Conservation (phyloP, 2,113 vertebrate species). For the Climacteris rufus region DNA sequence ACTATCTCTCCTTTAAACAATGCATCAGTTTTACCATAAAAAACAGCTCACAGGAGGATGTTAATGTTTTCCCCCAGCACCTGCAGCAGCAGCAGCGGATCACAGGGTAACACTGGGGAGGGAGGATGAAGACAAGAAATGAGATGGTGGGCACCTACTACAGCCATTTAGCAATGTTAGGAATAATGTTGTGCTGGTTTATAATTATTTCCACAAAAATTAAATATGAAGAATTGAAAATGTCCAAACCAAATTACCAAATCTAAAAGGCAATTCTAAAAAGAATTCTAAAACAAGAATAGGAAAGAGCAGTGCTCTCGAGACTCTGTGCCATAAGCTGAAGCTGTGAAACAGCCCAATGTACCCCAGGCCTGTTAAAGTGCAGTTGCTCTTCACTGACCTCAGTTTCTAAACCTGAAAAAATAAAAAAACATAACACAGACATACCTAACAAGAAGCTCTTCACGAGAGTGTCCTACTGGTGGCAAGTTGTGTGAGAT, state of each 20-base stretch:
- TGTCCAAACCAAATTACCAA: not conserved
- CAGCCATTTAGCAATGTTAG: not conserved
- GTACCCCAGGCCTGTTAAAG: not conserved
- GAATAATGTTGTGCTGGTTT: not conserved
- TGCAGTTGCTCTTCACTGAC: not conserved
- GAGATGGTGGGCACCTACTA: not conserved
- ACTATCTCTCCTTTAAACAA: not conserved
- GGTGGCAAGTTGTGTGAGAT: not conserved
- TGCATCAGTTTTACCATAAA: not conserved
- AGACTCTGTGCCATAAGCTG: accelerated
- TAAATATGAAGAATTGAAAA: not conserved
- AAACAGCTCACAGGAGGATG: not conserved
- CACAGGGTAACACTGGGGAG: accelerated
- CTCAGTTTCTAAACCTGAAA: not conserved
- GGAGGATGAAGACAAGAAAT: not conserved
- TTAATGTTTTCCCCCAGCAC: not conserved
- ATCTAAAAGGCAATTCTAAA: not conserved
- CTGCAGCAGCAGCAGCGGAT: not conserved
- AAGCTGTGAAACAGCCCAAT: not conserved
- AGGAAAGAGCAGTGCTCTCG: not conserved
- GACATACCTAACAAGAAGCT: not conserved
- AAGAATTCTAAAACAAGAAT: too few relatives aligned
- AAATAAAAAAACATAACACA: not conserved
- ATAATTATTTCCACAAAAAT: not conserved
- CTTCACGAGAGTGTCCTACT: not conserved